A percentile compares a stretch with the other conserved stretches of the same genome.
Conservation (phyloP, 2,888 invertebrate species). For the Hetaerina titia region DNA sequence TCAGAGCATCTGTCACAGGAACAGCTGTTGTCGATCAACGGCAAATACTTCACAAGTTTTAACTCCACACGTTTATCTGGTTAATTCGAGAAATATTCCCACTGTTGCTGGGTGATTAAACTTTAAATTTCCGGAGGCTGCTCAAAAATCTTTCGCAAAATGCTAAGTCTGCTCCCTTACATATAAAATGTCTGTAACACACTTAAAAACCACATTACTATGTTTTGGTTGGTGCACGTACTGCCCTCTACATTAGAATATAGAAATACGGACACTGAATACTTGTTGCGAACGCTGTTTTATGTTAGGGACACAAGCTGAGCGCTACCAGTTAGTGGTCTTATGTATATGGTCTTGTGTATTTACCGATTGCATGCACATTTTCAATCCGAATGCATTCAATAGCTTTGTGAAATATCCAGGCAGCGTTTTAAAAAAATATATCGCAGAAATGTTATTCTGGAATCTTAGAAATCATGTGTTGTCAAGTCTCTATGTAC, state of each 20-base stretch:
- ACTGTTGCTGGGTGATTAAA: background rate
- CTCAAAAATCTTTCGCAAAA: background rate
- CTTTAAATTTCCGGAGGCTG: background rate
- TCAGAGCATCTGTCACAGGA: background rate
- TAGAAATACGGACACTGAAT: background rate
- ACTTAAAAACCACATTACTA: background rate
- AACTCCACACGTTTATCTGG: background rate
- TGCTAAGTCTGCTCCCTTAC: background rate
- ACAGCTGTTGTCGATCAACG: conserved; percentile 24
- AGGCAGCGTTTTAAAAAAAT: too few species aligned
- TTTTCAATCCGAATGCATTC: too few species aligned
- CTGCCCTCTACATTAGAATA: background rate
- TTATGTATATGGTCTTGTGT: too few species aligned
- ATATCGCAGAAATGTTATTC: too few species aligned
- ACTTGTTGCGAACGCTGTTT: too few species aligned
- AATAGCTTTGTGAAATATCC: too few species aligned
- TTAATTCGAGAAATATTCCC: background rate
- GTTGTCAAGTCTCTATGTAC: too few species aligned
- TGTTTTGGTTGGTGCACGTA: conserved; percentile 58
- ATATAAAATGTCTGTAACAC: background rate
- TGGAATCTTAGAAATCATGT: too few species aligned
- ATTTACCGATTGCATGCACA: too few species aligned
- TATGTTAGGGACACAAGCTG: too few species aligned
- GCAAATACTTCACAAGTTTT: background rate
- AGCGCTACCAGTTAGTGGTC: too few species aligned